Base-by-base conservation (phyloP, 2,888 invertebrate genomes). In the Thymelicus acteon region DNA sequence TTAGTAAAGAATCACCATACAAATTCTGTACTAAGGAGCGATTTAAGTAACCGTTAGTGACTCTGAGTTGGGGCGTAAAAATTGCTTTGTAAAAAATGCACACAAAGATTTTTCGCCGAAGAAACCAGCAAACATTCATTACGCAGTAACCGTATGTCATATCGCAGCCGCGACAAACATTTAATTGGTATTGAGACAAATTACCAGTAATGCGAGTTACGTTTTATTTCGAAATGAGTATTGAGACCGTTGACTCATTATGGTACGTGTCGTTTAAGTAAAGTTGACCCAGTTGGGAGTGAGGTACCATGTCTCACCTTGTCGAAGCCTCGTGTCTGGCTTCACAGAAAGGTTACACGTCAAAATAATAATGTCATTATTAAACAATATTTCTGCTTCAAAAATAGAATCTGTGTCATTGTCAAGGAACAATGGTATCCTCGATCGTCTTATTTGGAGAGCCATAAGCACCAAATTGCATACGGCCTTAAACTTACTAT, bases 191-290 rank as follows among this genome's bases (percentile, higher is more conserved):
- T 49, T 40, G 15, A 52, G 49, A 52, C 49, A 52, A 52, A 52
- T 52, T 52, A 19, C 49, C 49, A 52, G 49, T 52, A 52, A 52
- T 19, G 15, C 8, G 19, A 52, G 19, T 52, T 52, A 52, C 49
- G 19, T 52, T 52, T 52, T 19, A 52, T 52, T 52, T 52, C 49
- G 49, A 19, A 52, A 52, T 52, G 49, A 52, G 49, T 52, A n/a
- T 19, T 19, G 48, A 49, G 8, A 8, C 0, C 10, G 10, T 8
- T 52, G 49, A 52, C 7, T 52, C 49, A 52, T 19, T 3, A 15
- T 19, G n/a, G 3, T 44, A 44, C 49, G 49, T 52, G 15, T 52
- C 19, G 49, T 15, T 52, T 52, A 52, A 52, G 49, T 52, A 52
- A 52, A 52, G 49, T 52, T 52, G 49, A 52, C 49, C 49, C 49